Base-by-base conservation (phyloP, 2,113 vertebrate genomes). In the Fulica atra region DNA sequence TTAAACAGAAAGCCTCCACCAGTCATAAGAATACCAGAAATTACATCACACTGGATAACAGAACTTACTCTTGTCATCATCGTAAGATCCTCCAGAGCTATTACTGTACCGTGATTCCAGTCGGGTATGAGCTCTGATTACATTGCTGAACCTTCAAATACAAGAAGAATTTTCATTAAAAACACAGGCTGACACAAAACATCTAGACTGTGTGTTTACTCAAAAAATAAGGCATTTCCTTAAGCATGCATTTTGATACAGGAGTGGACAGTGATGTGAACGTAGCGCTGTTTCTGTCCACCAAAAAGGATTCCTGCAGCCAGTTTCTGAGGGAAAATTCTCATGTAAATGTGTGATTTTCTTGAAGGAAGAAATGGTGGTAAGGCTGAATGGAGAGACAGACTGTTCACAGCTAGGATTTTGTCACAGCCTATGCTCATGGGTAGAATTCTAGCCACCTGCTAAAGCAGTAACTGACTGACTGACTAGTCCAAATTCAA, bases 81-180 rank as follows among this genome's bases (percentile, higher is more conserved):
- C 99, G 0, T 99, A 99, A 13, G 99, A 99, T 69, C 99, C 99
- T 96, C 99, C 99, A 0, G 99, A 99, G 95, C 99, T 99, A 96
- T 99, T 99, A 96, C 99, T 99, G 98, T 99, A 99, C 90, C 99
- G 99, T n/a, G 99, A 99, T 93, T 99, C 99, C 46, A 99, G 98
- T 44, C 99, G 99, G 48, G 99, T 99, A 94, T 99, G 99, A 83
- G 99, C 99, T 96, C 99, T 98, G 83, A 99, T 98, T 86, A 99
- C 97, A n/a, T 98, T 99, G 88, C 98, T 97, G 78, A 99, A 98
- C 97, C 99, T 99, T 96, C 57, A 88, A 97, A 96, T 16, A 81
- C 7, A 91, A 97, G 69, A 91, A 92, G 68, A 71, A 42, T 9
- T 18, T 16, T 93, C 6, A 33, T 94, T 87, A 93, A 85, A 83